Conservation (phyloP, 2,888 invertebrate genomes). For the Dryobotodes eremita region DNA sequence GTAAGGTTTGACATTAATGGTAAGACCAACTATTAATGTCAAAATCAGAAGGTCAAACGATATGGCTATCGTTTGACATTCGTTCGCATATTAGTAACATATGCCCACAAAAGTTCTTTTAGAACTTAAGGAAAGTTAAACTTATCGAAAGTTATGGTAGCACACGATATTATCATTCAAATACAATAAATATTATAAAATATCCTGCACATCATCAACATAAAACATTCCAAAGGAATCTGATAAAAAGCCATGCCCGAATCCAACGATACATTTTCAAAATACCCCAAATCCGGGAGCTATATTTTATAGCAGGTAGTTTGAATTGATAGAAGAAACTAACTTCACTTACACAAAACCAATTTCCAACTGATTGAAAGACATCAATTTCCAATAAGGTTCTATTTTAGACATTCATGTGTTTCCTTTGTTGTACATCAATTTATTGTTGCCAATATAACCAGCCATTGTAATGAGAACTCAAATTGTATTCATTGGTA, state of each 20-base stretch:
- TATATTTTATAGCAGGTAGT: background rate
- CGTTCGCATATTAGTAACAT: too few species aligned
- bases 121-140: too few species aligned
- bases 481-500: conserved; percentile 15
- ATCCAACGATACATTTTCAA: background rate
- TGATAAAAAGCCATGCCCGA: background rate
- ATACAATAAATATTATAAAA: background rate
- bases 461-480: conserved; percentile 19
- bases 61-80: too few species aligned
- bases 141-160: background rate
- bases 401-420: conserved; percentile 46
- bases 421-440: conserved; percentile 51
- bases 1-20: too few species aligned
- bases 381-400: conserved; percentile 37
- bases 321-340: conserved; percentile 27
- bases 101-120: background rate
- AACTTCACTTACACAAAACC: conserved; percentile 29
- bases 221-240: background rate
- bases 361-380: conserved; percentile 46
- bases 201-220: background rate
- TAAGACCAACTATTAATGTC: too few species aligned
- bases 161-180: background rate
- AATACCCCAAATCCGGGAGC: conserved; percentile 6
- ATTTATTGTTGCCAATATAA: conserved; percentile 43
- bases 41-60: background rate